Evolutionary conservation across 2,113 vertebrate species (phyloP).

Genomic region (Gorsachius goisagi): DNA sequence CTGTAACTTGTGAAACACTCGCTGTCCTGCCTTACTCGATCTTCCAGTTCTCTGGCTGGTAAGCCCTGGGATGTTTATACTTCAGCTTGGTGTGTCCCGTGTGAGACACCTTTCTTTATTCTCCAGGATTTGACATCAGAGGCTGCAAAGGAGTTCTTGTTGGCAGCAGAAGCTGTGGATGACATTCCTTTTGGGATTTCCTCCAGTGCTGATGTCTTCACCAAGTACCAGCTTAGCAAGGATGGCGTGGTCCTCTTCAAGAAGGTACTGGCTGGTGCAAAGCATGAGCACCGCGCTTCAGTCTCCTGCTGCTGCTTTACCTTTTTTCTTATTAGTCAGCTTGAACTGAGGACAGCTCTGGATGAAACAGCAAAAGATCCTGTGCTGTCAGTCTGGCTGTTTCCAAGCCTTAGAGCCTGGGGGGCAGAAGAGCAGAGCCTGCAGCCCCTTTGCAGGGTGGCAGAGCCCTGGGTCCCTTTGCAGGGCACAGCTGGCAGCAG

Average conservation of each 20-base stretch:
- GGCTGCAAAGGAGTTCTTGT: slow-evolving; percentile 82
- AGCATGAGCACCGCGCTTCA: neutral
- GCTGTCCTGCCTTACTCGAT: neutral
- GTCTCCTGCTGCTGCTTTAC: neutral
- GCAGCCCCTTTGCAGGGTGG: neutral
- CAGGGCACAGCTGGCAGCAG: neutral
- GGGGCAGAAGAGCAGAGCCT: accelerated
- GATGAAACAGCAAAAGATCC: accelerated
- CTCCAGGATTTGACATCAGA: slow-evolving; percentile 81
- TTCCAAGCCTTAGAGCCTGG: neutral
- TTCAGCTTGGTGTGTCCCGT: neutral
- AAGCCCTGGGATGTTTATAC: neutral
- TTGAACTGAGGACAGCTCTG: neutral
- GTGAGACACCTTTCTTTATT: neutral
- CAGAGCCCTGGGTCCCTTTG: neutral
- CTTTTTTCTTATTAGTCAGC: neutral
- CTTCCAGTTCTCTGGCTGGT: neutral
- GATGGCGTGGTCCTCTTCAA: slow-evolving; percentile 92
- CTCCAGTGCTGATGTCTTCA: slow-evolving; percentile 78
- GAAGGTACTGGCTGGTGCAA: slow-evolving; percentile 79
- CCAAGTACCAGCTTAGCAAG: slow-evolving; percentile 85
- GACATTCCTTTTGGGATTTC: slow-evolving; percentile 91
- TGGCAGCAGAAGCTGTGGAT: slow-evolving; percentile 87
- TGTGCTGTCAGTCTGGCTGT: neutral
- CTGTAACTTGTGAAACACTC: neutral